Percentiles rank a stretch among this genome's conserved stretches.
Conservation (phyloP, 2,888 invertebrate species). For the Eristalis arbustorum region DNA sequence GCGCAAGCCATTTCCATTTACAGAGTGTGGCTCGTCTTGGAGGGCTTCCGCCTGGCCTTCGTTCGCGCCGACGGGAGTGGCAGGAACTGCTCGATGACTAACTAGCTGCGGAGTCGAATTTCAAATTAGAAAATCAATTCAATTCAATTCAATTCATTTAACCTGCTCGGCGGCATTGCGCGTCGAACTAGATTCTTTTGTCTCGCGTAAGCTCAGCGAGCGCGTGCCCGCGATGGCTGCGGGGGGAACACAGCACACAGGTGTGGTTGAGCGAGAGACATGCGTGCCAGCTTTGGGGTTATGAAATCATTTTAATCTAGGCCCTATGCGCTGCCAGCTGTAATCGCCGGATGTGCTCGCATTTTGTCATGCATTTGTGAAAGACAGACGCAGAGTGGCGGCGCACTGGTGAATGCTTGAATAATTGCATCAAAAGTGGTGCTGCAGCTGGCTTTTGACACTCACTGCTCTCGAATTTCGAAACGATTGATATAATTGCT, state of each 20-base stretch:
- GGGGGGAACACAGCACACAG: conserved; percentile 39
- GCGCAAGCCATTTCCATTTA: conserved; percentile 30
- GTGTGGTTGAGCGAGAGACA: conserved; percentile 30
- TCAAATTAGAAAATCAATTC: conserved; percentile 15
- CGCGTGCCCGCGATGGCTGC: background rate
- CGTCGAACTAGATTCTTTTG: conserved; percentile 35
- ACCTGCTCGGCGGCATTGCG: conserved; percentile 13
- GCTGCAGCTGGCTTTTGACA: background rate
- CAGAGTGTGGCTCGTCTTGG: conserved; percentile 12
- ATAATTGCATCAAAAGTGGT: conserved; percentile 13
- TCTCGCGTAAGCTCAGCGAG: conserved; percentile 14
- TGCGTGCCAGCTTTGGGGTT: conserved; percentile 24
- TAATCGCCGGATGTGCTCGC: conserved; percentile 42
- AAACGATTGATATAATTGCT: background rate
- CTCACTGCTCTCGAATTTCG: conserved; percentile 2
- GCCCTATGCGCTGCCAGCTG: conserved; percentile 1
- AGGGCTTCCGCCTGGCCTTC: background rate
- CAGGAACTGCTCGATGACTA: conserved; percentile 48
- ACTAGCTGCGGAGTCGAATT: conserved; percentile 8
- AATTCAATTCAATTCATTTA: conserved; percentile 7
- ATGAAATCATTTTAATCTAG: conserved; percentile 23
- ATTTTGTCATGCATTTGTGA: background rate
- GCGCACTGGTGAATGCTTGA: conserved; percentile 1
- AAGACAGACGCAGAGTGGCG: too few relatives aligned
- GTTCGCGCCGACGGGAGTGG: conserved; percentile 24